Base-by-base conservation (phyloP, 2,797 vertebrate genomes). In the Sebastes umbrosus region DNA sequence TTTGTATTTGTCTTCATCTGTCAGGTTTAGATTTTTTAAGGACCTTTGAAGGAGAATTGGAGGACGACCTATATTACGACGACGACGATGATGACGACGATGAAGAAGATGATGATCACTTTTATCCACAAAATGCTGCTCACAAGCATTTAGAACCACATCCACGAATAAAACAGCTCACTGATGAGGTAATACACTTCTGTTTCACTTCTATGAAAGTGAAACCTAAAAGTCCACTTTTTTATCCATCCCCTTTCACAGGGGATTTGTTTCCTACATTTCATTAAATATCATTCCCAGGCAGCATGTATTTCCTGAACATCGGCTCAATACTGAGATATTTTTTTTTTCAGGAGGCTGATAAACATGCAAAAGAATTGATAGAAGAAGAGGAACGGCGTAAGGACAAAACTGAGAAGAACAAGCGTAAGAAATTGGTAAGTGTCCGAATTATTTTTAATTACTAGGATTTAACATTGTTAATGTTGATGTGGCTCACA, bases 341-440 rank as follows among this genome's bases (percentile, higher is more conserved):
- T 2, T 6, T 36, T 3, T 6, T 36, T 9, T 80, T 66, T 9
- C 63, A 96, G 96, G 92, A 95, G 50, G 94, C 94, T 55, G 92
- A 93, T 70, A 92, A 79, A 92, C 92, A 91, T 82, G 86, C 88
- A 39, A 88, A 92, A 62, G 91, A 94, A 71, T 72, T 94, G 14
- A n/a, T 92, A n/a, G 89, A 92, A 63, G 92, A 96, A 75, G 92
- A 96, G 54, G 86, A 94, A 80, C 91, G 85, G 7, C 85, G 72
- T 52, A 94, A 94, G 36, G 87, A 82, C 5, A 96, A 90, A 84
- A 83, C 91, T 4, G 85, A 93, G 60, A 95, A 83, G 77, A 96
- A 96, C 85, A 96, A 92, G 77, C 90, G 82, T 34, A 96, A 96
- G 71, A 96, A 95, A 86, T 75, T 93, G 92, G 96, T 96, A 10